Evolutionary conservation across 2,797 vertebrate genomes (phyloP), one percentile per base, ranked within the genome.

Genomic region (Chanos chanos): DNA sequence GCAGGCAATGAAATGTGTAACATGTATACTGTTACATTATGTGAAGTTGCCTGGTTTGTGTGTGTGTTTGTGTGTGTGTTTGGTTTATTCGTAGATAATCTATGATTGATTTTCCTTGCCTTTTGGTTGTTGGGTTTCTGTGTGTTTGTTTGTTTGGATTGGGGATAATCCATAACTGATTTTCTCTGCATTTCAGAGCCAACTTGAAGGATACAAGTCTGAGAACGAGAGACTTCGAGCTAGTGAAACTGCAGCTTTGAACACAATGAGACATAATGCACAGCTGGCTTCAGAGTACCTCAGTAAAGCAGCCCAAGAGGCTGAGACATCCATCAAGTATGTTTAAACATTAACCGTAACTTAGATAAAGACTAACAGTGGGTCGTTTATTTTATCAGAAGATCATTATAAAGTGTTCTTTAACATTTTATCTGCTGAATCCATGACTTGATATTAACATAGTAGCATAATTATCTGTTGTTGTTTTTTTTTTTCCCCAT

Each of bases 251-350:
- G 81, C 78, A 3, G 85, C 87, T 0, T 45, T 95, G 78, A 77
- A 77, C 0, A 77, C 70, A 0, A 89, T 93, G 74, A 94, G 78
- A 67, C 91, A 82, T 5, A 97, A 94, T 0, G 89, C 93, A 0
- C 89, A 89, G 1, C 0, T 83, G 21, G 95, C 95, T 0, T 76
- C 95, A 0, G 89, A 93, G 68, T 92, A 88, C 62, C 88, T 97
- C 5, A 86, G 78, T 2, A 75, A 69, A 3, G 87, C 90, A 0
- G 80, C 91, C 0, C 75, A 66, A 3, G 89, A 72, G 8, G 93
- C 94, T 3, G 85, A 77, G 0, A 56, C 82, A 0, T 94, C 93
- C 4, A 81, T 97, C 16, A 87, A 85, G 94, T 96, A 73, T 84
- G 92, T 65, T 1, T 1, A 22, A 13, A 1, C 1, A 31, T 31